phyloP scores from a whole-genome alignment of 2,113 vertebrate genomes.

The Dendrocopos noguchii region DNA sequence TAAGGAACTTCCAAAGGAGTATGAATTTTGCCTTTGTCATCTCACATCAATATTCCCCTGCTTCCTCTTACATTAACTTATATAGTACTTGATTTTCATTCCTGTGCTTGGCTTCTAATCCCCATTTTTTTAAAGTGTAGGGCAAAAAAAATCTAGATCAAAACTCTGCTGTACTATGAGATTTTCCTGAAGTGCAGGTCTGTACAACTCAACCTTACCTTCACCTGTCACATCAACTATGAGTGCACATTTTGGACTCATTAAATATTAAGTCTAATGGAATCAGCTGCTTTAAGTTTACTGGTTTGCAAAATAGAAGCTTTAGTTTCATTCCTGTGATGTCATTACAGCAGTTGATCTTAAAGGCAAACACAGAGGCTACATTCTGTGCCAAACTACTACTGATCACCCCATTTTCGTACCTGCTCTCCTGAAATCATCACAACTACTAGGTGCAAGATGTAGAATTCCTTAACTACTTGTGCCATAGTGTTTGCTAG shows the following conservation, averaged over 20 bases:
- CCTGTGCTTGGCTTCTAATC: neutral
- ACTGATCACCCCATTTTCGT: neutral
- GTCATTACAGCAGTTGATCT: neutral
- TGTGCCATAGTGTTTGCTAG: neutral
- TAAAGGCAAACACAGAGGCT: neutral
- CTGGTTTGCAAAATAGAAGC: neutral
- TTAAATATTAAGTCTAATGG: neutral
- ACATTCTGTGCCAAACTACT: neutral
- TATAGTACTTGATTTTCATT: neutral
- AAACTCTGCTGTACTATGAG: neutral
- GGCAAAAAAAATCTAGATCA: neutral
- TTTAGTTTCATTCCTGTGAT: neutral
- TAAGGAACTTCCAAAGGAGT: neutral
- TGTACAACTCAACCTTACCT: neutral
- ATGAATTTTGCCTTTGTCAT: neutral
- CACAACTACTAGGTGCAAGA: neutral
- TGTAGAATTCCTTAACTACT: neutral
- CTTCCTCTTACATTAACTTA: neutral
- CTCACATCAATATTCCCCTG: neutral
- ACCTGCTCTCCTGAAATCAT: neutral
- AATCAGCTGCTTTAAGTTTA: neutral
- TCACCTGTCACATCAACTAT: neutral
- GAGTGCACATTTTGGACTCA: neutral
- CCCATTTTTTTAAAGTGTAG: neutral
- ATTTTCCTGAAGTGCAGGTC: neutral